Evolutionary conservation across 1,140 invertebrate species (phyloP).

Genomic region (Drosophila bipectinata): DNA sequence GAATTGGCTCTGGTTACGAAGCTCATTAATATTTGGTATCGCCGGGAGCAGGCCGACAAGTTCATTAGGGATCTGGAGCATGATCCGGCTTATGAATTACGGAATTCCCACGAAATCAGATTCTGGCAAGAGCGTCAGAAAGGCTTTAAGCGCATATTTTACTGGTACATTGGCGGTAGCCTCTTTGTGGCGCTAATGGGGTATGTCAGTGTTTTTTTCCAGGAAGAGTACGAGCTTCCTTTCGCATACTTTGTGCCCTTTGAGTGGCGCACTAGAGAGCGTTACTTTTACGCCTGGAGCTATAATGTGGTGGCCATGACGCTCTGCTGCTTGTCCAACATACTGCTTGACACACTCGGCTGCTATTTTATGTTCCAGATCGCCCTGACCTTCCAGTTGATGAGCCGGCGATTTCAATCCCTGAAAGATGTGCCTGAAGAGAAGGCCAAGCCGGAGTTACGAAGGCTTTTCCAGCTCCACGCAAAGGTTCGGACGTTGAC

Average conservation of each 20-base stretch:
- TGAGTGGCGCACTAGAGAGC: conserved; percentile 55
- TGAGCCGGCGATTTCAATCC: conserved; percentile 49
- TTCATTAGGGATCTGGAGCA: conserved; percentile 44
- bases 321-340: conserved; percentile 60
- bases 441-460: conserved; percentile 37
- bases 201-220: conserved; percentile 51
- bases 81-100: conserved; percentile 20
- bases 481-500: conserved; percentile 28
- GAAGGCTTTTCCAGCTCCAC: conserved; percentile 50
- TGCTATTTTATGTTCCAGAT: conserved; percentile 76
- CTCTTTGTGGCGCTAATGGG: conserved; percentile 34
- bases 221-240: conserved; percentile 58
- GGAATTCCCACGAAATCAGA: conserved; percentile 18
- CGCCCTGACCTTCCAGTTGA: conserved; percentile 50
- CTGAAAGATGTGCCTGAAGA: conserved; percentile 34
- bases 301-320: conserved; percentile 68
- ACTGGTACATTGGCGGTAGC: conserved; percentile 37
- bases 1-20: conserved; percentile 56
- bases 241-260: conserved; percentile 74
- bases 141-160: conserved; percentile 50
- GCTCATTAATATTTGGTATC: conserved; percentile 65
- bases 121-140: conserved; percentile 46
- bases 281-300: conserved; percentile 64
- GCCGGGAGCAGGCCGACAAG: conserved; percentile 18
- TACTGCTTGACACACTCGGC: conserved; percentile 58